Conservation (phyloP, 2,888 invertebrate species). For the Erebia palarica region DNA sequence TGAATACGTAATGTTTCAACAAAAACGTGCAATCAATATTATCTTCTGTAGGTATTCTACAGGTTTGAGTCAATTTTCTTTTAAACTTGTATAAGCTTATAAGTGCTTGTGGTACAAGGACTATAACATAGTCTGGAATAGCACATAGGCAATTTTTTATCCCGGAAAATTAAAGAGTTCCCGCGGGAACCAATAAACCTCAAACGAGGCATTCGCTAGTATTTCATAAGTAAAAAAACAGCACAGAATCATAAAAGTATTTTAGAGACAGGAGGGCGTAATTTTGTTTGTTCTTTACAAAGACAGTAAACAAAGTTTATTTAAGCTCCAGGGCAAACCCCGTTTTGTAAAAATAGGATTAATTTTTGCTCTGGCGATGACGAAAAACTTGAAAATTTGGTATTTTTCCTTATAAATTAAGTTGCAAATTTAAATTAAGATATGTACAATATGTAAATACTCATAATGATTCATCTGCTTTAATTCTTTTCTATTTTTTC, state of each 20-base stretch:
- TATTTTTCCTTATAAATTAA: background rate
- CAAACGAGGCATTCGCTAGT: too few species aligned
- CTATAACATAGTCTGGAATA: too few species aligned
- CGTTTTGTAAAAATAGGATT: background rate
- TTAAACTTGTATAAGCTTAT: too few species aligned
- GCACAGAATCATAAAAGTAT: background rate
- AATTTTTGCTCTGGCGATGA: background rate
- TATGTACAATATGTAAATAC: background rate
- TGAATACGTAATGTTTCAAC: background rate
- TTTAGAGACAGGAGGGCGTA: background rate
- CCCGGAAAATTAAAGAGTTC: too few species aligned
- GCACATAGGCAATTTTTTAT: background rate
- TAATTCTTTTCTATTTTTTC: too few species aligned
- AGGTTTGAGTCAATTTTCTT: too few species aligned
- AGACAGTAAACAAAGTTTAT: conserved; percentile 14
- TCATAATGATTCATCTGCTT: too few species aligned
- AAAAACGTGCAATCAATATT: too few species aligned
- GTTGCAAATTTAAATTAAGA: background rate
- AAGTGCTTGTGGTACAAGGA: too few species aligned
- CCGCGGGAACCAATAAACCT: too few species aligned
- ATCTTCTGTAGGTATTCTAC: too few species aligned
- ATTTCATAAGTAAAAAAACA: background rate
- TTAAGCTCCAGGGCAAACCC: conserved; percentile 13
- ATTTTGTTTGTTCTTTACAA: conserved; percentile 16
- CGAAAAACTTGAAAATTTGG: background rate